Evolutionary conservation across 2,797 vertebrate species (phyloP).

Genomic region (Microhierax caerulescens): DNA sequence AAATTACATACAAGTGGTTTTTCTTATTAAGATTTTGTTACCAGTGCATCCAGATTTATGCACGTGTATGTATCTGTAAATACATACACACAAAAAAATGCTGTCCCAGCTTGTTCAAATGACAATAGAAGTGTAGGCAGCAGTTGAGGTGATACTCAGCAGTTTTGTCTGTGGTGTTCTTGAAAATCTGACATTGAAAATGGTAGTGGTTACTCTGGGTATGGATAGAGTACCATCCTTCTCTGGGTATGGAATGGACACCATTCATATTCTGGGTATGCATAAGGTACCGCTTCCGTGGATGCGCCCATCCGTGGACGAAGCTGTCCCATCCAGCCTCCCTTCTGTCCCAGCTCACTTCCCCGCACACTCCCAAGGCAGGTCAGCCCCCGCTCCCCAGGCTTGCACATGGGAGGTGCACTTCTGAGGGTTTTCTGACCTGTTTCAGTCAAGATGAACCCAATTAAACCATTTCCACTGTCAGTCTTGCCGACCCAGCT

Average conservation of each 20-base stretch:
- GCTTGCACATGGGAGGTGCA: background rate
- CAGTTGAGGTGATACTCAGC: background rate
- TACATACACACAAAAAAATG: background rate
- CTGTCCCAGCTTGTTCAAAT: background rate
- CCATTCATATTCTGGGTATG: no score
- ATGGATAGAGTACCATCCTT: no score
- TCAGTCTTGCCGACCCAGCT: background rate
- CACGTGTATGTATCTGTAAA: background rate
- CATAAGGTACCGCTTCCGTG: no score
- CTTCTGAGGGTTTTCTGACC: background rate
- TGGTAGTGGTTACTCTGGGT: background rate
- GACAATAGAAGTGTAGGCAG: background rate
- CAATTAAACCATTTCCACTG: background rate
- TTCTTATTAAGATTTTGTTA: background rate
- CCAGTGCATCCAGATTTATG: background rate
- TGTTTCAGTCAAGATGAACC: background rate
- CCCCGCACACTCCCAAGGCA: rapidly evolving
- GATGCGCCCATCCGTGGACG: background rate
- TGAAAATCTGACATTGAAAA: background rate
- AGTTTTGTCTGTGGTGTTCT: background rate
- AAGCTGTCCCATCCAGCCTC: background rate
- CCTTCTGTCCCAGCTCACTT: background rate
- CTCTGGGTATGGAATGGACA: no score
- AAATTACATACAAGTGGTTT: background rate
- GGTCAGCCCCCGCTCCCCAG: background rate